Percentiles rank a stretch among this genome's conserved stretches.
Evolutionary conservation across 1,140 invertebrate species (phyloP).

Genomic region (Ips nitidus): DNA sequence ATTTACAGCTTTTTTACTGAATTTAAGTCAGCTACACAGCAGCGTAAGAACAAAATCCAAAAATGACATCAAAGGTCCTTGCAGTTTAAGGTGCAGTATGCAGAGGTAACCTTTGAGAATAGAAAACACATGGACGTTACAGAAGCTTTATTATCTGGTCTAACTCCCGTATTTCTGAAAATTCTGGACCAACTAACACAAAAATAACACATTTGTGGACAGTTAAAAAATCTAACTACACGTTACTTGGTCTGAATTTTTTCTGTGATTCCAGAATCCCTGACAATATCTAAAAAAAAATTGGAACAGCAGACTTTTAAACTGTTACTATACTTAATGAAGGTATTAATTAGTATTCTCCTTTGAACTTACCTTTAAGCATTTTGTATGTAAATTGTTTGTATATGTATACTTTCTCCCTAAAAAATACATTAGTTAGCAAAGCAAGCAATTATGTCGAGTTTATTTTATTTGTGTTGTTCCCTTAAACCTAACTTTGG

Average conservation of each 20-base stretch:
- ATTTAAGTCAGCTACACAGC: neutral
- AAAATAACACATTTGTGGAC: neutral
- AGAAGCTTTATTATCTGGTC: neutral
- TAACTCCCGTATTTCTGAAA: conserved; percentile 1
- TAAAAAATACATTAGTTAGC: conserved; percentile 32
- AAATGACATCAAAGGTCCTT: neutral
- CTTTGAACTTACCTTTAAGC: conserved; percentile 17
- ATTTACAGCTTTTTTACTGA: neutral
- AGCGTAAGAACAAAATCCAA: neutral
- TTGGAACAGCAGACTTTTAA: neutral
- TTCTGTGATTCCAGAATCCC: conserved; percentile 29
- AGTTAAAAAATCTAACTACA: conserved; percentile 10
- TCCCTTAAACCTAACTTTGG: neutral
- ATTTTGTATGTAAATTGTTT: conserved; percentile 37
- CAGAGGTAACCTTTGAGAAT: neutral
- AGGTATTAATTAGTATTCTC: neutral
- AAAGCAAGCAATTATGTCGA: conserved; percentile 24
- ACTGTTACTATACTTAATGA: neutral
- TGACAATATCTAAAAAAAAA: conserved; percentile 23
- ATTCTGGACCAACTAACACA: neutral
- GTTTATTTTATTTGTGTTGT: conserved; percentile 15
- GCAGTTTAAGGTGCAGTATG: neutral
- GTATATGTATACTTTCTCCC: conserved; percentile 31
- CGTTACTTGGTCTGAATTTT: conserved; percentile 23
- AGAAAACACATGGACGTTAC: neutral